Evolutionary conservation across 2,888 invertebrate species (phyloP), one percentile per base, ranked within the genome.

Genomic region (Timandra comae): DNA sequence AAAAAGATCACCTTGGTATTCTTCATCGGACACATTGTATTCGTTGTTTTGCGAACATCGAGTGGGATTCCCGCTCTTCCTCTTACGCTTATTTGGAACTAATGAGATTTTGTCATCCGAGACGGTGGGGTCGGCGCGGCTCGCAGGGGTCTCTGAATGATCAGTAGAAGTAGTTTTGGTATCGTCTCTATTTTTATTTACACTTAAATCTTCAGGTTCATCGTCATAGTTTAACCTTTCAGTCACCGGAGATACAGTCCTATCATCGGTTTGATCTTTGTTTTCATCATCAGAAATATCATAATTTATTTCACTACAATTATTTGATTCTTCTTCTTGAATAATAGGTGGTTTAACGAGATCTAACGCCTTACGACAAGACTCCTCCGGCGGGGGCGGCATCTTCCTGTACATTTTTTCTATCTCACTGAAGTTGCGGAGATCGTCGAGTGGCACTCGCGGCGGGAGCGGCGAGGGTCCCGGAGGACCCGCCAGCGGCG

Each of bases 11-110:
- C 68, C 67, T 11, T 80, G 67, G 52, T 66, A 82, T 50, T 86
- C 86, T 39, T 86, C 86, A 35, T 86, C 86, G 3, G 86, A 86
- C 11, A 74, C 69, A 46, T 63, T 84, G 41, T 82, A 84, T 63
- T 86, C 86, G 45, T 80, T 80, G 41, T 57, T 80, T 58, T 86
- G 86, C 1, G 93, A 90, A 71, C 93, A 93, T 52, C 91, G 86
- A 4, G 92, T 94, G 2, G 94, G 94, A 67, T 94, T 93, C 56
- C 93, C 92, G 52, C 91, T 93, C 73, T 94, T 94, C 33, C 94
- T 86, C 63, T 95, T 95, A 50, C 93, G 87, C 65, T 90, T 91
- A 62, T 89, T 91, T 42, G 91, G 92, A 56, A 84, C 79, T 39
- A 73, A 49, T 10, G 70, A 74, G 25, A 73, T 69, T 56, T 86